A percentile compares a stretch with the other conserved stretches of the same genome.
These are phyloP conservation scores for Botrylloides violaceus DNA, from an alignment of 23 tunicate species.

Conservation along the genomic window DNA sequence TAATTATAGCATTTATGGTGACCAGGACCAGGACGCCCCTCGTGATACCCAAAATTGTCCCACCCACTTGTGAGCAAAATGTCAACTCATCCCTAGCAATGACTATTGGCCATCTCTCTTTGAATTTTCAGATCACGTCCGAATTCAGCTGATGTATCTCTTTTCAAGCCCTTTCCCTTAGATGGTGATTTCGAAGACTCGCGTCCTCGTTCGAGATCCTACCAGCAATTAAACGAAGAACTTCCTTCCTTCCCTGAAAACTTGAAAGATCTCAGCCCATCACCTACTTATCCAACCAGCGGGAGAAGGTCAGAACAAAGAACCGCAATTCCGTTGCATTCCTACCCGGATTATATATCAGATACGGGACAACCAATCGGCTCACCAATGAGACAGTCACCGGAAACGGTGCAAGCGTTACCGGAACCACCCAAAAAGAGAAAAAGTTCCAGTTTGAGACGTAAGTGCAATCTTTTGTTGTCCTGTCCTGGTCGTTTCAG, in stretches of 20 bases:
- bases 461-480: background rate
- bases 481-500: too few relatives aligned
- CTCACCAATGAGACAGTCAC: background rate
- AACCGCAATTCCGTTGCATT: background rate
- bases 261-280: constrained; percentile 21
- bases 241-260: constrained; percentile 2
- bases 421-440: constrained; percentile 15
- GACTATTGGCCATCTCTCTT: background rate
- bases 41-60: too few relatives aligned
- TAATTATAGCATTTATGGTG: too few relatives aligned
- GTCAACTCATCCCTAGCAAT: background rate
- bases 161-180: background rate
- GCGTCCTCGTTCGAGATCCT: background rate
- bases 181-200: constrained; percentile 5
- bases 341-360: constrained; percentile 4
- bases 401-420: background rate
- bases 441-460: background rate
- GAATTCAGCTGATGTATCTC: background rate
- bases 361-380: constrained; percentile 13
- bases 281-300: constrained; percentile 11
- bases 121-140: constrained; percentile 8
- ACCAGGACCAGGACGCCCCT: too few relatives aligned
- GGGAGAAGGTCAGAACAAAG: background rate
- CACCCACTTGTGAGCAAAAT: too few relatives aligned
- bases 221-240: background rate